Percentiles rank a stretch among this genome's conserved stretches.
Evolutionary conservation across 2,113 vertebrate genomes (phyloP).

Genomic region (Grammomys surdaster): DNA sequence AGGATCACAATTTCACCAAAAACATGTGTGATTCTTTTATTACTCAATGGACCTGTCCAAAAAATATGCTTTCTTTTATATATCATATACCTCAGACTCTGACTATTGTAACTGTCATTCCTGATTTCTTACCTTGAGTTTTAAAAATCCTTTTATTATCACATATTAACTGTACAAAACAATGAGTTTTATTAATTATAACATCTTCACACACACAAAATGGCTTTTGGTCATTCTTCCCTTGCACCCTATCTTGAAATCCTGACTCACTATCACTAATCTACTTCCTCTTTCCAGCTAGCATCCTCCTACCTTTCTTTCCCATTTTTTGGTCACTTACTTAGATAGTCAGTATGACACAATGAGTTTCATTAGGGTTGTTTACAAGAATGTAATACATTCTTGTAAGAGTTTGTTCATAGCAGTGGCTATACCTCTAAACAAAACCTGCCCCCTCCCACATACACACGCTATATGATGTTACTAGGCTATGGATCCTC

Average conservation of each 20-base stretch:
- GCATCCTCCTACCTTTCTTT: background rate
- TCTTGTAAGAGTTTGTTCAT: background rate
- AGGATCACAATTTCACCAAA: background rate
- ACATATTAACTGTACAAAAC: no score
- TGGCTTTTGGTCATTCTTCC: rapidly evolving
- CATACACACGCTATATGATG: background rate
- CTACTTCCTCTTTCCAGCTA: background rate
- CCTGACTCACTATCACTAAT: no score
- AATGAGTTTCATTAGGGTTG: background rate
- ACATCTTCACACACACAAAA: no score
- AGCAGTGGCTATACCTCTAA: no score
- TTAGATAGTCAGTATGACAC: no score
- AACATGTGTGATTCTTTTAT: background rate
- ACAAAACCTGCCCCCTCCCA: no score
- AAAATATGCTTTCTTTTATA: background rate
- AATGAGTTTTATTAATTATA: background rate
- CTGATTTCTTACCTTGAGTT: background rate
- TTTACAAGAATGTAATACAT: background rate
- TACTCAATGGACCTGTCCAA: background rate
- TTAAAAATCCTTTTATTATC: background rate
- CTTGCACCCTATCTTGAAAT: background rate
- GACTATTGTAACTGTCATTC: background rate
- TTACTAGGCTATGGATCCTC: no score
- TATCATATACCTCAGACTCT: background rate
- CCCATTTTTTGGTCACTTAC: background rate